Evolutionary conservation across 2,888 invertebrate genomes (phyloP).

Genomic region (Aphidius colemani): DNA sequence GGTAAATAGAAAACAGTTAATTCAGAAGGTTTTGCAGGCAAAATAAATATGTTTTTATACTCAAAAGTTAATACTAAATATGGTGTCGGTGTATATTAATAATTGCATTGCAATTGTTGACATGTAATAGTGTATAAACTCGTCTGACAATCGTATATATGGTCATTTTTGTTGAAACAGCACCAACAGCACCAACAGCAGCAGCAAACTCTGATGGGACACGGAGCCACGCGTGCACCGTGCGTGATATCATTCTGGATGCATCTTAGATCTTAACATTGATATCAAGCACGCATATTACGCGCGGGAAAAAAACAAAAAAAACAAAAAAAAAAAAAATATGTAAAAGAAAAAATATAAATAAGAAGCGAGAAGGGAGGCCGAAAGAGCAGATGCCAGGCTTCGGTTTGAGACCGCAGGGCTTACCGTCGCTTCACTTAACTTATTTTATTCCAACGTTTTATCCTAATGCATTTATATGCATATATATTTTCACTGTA

Average conservation of each 20-base stretch:
- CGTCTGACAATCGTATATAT: no score
- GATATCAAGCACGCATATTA: constrained; percentile 58
- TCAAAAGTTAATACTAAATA: no score
- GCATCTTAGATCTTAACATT: constrained; percentile 51
- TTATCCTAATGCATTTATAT: neutral
- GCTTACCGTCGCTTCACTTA: constrained; percentile 3
- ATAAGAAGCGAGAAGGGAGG: constrained; percentile 25
- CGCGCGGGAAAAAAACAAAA: constrained; percentile 30
- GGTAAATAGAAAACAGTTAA: no score
- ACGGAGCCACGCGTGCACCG: constrained; percentile 53
- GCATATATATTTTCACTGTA: neutral
- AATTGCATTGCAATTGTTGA: no score
- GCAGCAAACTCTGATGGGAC: constrained; percentile 25
- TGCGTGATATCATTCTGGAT: constrained; percentile 50
- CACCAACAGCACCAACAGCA: neutral
- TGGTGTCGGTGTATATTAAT: no score
- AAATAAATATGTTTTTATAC: no score
- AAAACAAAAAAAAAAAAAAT: constrained; percentile 23
- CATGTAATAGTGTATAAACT: no score
- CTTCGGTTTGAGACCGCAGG: constrained; percentile 27
- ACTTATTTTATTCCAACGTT: neutral
- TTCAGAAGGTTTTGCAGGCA: no score
- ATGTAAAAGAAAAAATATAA: constrained; percentile 20
- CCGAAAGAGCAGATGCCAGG: constrained; percentile 29
- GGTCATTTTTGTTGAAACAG: no score